phyloP scores from a whole-genome alignment of 2,113 vertebrate genomes.

The Athene cunicularia region DNA sequence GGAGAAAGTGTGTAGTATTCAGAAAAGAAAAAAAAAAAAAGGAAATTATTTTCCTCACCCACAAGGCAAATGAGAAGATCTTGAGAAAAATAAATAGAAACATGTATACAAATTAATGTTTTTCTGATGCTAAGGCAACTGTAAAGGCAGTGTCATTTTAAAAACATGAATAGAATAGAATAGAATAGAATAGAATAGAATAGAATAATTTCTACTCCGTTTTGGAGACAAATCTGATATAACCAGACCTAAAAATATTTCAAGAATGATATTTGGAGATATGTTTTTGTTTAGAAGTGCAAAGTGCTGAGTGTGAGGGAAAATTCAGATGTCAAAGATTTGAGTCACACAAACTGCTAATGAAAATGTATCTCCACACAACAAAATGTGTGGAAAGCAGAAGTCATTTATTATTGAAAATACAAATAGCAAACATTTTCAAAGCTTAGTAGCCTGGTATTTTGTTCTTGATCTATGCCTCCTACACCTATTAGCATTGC shows the following conservation, averaged over 20 bases:
- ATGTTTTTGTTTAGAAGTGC: not conserved
- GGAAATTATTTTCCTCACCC: not conserved
- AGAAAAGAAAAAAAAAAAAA: not conserved
- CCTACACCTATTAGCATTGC: not conserved
- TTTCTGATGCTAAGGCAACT: not conserved
- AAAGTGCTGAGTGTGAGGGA: not conserved
- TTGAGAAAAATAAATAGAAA: not conserved
- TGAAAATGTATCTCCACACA: not conserved
- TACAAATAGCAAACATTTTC: not conserved
- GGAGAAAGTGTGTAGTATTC: not conserved
- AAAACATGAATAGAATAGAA: not conserved
- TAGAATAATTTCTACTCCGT: not conserved
- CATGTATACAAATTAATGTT: not conserved
- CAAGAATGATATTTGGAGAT: not conserved
- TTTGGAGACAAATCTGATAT: not conserved
- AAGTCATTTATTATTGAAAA: not conserved
- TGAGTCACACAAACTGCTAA: not conserved
- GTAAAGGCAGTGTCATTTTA: not conserved
- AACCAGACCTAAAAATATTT: not conserved
- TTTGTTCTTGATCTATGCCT: not conserved
- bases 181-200: not conserved
- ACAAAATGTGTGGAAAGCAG: not conserved
- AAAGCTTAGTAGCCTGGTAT: not conserved
- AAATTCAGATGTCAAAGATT: slow-evolving; percentile 1
- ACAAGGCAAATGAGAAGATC: not conserved